Base-by-base conservation (phyloP, 2,113 vertebrate genomes). In the Periophthalmus modestus region DNA sequence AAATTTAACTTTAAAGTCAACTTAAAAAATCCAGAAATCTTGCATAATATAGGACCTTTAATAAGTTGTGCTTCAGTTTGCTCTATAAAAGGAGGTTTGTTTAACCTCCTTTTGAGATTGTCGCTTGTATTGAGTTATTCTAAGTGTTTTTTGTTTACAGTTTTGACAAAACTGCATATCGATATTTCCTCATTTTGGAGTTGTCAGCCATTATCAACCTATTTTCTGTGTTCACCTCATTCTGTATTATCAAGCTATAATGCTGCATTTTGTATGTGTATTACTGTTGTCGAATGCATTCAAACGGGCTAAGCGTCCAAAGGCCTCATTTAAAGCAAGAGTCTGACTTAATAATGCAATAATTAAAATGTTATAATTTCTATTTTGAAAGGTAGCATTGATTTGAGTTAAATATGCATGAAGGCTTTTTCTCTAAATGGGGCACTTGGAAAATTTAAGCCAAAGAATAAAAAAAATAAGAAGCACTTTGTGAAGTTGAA, bases 381-480 rank as follows among this genome's bases (percentile, higher is more conserved):
- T 11, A 28, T 15, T 18, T 39, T 28, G 54, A 23, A 7, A 46
- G 47, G 65, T 66, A 66, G n/a, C 34, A 15, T 46, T 23, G 34
- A 11, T 47, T 47, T 66, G 16, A 65, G 9, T 15, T 66, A 23
- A 46, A 48, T 67, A 67, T 67, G 21, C 19, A 67, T 23, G 28
- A 14, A 65, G 18, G 28, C 0, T 3, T 54, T 57, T 69, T 63
- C 59, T 68, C 12, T 65, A 71, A 85, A 59, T 63, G 75, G 80
- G 59, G 48, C 71, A 81, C 18, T 13, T 66, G 66, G 58, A 77
- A 66, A 21, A 48, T 12, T 19, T 0, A 55, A 80, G 85, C 88
- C 86, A 84, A 87, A 88, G 79, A 87, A 81, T 69, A n/a, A 21
- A n/a, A 47, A n/a, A 55, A 46, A 16, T 80, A 57, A 66, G 11